Conservation (phyloP, 2,888 invertebrate species). For the Calameuta pallipes region DNA sequence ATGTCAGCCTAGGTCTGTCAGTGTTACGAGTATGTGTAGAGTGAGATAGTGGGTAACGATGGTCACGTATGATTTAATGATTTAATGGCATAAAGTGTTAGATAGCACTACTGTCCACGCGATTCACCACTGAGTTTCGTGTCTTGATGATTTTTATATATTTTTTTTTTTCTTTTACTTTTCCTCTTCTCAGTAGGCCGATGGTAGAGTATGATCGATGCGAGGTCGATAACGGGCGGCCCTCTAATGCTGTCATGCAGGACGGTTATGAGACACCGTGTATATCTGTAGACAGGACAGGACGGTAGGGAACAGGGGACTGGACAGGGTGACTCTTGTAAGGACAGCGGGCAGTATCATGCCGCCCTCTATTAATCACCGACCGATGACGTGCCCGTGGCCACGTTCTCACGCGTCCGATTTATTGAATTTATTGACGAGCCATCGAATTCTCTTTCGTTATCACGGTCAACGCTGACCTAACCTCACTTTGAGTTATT, state of each 20-base stretch:
- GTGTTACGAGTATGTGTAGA: background rate
- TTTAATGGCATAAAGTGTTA: background rate
- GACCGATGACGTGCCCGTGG: constrained; percentile 40
- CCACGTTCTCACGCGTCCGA: constrained; percentile 40
- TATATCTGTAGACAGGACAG: constrained; percentile 23
- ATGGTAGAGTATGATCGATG: constrained; percentile 12
- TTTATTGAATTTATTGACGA: constrained; percentile 19
- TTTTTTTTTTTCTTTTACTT: background rate
- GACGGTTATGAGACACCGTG: constrained; percentile 48
- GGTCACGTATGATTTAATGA: background rate
- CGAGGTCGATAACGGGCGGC: constrained; percentile 21
- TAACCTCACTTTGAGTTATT: constrained; percentile 3
- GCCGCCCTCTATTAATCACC: constrained; percentile 47
- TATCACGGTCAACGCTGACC: background rate
- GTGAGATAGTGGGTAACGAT: background rate
- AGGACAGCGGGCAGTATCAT: constrained; percentile 36
- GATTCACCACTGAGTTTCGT: background rate
- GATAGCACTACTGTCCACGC: background rate
- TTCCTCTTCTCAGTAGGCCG: background rate
- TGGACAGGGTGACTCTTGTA: constrained; percentile 31
- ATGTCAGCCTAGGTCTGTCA: background rate
- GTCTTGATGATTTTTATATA: background rate
- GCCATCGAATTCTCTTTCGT: constrained; percentile 4
- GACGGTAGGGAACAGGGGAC: constrained; percentile 17
- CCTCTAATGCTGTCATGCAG: constrained; percentile 24